Conservation (phyloP, 2,797 vertebrate genomes). For the Gephyroberyx darwinii region DNA sequence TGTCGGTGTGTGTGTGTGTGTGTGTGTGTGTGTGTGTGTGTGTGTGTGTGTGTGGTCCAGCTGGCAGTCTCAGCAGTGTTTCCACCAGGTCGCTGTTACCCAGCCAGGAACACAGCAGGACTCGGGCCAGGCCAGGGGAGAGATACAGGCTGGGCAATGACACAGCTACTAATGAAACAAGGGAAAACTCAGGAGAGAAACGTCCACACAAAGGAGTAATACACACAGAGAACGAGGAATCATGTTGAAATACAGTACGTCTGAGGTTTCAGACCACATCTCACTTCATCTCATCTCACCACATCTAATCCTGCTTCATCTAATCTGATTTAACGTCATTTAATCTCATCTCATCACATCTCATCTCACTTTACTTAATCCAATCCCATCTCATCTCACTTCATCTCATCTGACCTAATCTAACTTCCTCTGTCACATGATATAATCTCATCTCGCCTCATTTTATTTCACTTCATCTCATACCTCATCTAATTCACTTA, state of each 20-base stretch:
- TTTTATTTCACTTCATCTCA: too few relatives aligned
- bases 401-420: too few relatives aligned
- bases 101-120: conserved; percentile 49
- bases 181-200: too few relatives aligned
- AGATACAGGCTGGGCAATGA: conserved; percentile 18
- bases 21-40: too few relatives aligned
- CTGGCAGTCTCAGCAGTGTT: too few relatives aligned
- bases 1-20: too few relatives aligned
- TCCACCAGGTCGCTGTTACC: conserved; percentile 9
- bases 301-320: not conserved
- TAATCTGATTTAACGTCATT: too few relatives aligned
- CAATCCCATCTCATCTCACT: too few relatives aligned
- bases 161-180: conserved; percentile 17
- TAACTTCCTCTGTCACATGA: too few relatives aligned
- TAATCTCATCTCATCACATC: not conserved
- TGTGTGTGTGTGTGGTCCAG: too few relatives aligned
- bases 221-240: conserved; percentile 37
- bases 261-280: conserved; percentile 15
- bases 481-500: too few relatives aligned
- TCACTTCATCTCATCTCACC: not conserved
- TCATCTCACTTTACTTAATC: not conserved
- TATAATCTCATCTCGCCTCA: too few relatives aligned
- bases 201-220: conserved; percentile 5
- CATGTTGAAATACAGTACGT: conserved; percentile 17
- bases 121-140: conserved; percentile 2